Evolutionary conservation across 2,888 invertebrate genomes (phyloP).

Genomic region (Hyposoter dolosus): DNA sequence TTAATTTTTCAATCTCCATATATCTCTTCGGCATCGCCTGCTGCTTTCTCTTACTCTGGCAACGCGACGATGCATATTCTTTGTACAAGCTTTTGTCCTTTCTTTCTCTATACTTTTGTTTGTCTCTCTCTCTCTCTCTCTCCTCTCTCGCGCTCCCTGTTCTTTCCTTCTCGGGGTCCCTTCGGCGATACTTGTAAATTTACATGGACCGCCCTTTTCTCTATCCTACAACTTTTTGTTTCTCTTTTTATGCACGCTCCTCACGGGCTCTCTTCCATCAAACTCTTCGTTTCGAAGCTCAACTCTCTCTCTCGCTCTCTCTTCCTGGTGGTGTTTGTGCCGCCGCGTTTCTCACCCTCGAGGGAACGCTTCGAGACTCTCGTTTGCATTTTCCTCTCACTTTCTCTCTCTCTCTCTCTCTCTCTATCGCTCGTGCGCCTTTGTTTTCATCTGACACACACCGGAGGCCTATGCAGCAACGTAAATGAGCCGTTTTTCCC

Average conservation of each 20-base stretch:
- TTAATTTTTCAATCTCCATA: constrained; percentile 62
- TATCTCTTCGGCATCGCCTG: not conserved
- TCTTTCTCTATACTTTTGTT: not conserved
- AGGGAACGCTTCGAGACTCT: constrained; percentile 33
- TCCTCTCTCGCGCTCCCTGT: not conserved
- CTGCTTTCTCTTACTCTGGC: not conserved
- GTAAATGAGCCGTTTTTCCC: constrained; percentile 26
- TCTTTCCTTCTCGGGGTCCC: too few relatives aligned
- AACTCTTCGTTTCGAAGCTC: constrained; percentile 33
- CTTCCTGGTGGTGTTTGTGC: not conserved
- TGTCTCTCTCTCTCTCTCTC: not conserved
- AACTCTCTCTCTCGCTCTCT: not conserved
- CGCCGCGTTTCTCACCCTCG: constrained; percentile 25
- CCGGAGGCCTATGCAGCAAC: constrained; percentile 11
- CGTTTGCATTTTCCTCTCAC: constrained; percentile 15
- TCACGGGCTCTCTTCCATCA: constrained; percentile 8
- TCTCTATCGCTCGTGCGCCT: not conserved
- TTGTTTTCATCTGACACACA: constrained; percentile 30
- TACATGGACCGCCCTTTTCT: constrained; percentile 15
- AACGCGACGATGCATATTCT: not conserved
- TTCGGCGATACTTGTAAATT: constrained; percentile 57
- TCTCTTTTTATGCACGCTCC: too few relatives aligned
- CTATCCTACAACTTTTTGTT: constrained; percentile 11
- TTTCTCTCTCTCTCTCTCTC: not conserved
- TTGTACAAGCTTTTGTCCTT: not conserved